Evolutionary conservation across 2,888 invertebrate species (phyloP).

Genomic region (Carcina quercana): DNA sequence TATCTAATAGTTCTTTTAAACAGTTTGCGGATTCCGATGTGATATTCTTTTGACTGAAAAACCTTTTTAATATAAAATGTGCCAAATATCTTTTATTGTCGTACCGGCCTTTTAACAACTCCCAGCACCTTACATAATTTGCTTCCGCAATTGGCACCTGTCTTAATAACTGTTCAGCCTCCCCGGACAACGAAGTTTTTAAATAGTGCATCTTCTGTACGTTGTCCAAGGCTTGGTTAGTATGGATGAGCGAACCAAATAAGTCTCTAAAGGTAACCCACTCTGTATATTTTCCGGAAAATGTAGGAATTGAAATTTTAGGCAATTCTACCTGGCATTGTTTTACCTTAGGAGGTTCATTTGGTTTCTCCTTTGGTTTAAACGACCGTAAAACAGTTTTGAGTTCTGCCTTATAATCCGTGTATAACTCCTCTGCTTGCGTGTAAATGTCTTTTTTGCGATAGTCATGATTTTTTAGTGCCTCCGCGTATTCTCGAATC

Average conservation of each 20-base stretch:
- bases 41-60: conserved; percentile 8
- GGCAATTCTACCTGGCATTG: too few relatives aligned
- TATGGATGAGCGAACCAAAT: conserved; percentile 16
- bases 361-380: too few relatives aligned
- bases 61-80: conserved; percentile 14
- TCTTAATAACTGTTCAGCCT: conserved; percentile 19
- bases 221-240: conserved; percentile 15
- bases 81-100: conserved; percentile 18
- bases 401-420: too few relatives aligned
- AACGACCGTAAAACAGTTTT: too few relatives aligned
- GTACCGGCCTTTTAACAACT: conserved; percentile 12
- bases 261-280: conserved; percentile 19
- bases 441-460: too few relatives aligned
- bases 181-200: conserved; percentile 16
- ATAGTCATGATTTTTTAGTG: too few relatives aligned
- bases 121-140: conserved; percentile 18
- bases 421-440: too few relatives aligned
- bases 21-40: conserved; percentile 12
- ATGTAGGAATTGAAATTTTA: conserved; percentile 10
- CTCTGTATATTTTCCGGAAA: conserved; percentile 19
- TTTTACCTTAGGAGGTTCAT: too few relatives aligned
- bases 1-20: conserved; percentile 16
- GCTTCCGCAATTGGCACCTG: conserved; percentile 11
- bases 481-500: too few relatives aligned
- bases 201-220: conserved; percentile 21